Base-by-base conservation (phyloP, 2,797 vertebrate species). In the Scleropages formosus region DNA sequence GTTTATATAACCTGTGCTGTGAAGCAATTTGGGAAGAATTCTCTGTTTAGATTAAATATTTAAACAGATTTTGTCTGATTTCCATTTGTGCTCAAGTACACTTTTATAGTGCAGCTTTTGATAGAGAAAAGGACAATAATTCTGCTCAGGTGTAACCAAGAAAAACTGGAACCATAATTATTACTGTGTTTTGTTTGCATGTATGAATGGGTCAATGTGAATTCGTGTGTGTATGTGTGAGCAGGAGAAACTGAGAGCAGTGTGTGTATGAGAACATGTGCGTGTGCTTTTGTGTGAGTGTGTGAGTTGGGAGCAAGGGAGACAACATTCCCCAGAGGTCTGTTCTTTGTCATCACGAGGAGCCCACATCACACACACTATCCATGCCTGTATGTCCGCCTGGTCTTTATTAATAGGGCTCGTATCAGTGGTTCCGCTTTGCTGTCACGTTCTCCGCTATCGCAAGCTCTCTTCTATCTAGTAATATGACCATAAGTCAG, bases 351-450 rank as follows among this genome's bases (percentile, higher is more conserved):
- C 69, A 78, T 18, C 72, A 56, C 65, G 31, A 78, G 51, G 12
- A 73, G 67, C 67, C 15, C 59, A 67, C 58, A 80, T 75, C 75
- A 79, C 73, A 77, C 62, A 69, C 65, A 53, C 67, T 69, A 49
- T 61, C 31, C 56, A 58, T 51, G 61, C 10, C 20, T 69, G 72
- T 70, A 18, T 13, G 39, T 39, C n/a, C 68, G 75, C 39, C 47
- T 13, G 8, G 12, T 39, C 26, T 63, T 78, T 83, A 78, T 78
- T 79, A 79, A 84, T 78, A 83, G 78, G 71, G 31, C 47, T 26
- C 69, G 20, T 72, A 77, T 56, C 80, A 75, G 78, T 72, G 67
- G 63, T 75, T 75, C 60, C 68, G 69, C 60, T 76, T 79, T 66
- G 49, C 4, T 51, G n/a, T 53, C 49, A 56, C 13, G 18, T 66